Conservation (phyloP, 2,113 vertebrate genomes). For the Malaclemys terrapin region DNA sequence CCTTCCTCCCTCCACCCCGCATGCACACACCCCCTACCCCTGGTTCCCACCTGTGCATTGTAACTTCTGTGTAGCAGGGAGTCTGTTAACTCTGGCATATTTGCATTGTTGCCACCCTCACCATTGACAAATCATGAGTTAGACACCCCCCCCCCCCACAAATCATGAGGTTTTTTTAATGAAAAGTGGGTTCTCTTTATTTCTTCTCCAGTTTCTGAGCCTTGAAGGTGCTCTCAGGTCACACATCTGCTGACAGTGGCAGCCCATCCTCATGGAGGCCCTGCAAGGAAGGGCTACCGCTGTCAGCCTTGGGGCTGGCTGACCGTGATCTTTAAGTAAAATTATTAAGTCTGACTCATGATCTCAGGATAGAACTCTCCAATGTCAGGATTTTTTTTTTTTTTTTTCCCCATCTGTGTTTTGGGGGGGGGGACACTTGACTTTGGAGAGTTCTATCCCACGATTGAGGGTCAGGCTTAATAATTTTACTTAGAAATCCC, state of each 20-base stretch:
- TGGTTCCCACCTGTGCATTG: background rate
- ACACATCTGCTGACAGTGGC: background rate
- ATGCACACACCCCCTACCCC: no score
- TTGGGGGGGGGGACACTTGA: background rate
- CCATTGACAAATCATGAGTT: background rate
- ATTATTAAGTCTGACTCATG: background rate
- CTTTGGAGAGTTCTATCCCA: background rate
- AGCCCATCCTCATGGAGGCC: no score
- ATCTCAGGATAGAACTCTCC: background rate
- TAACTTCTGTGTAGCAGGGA: background rate
- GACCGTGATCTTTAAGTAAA: background rate
- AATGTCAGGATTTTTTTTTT: background rate
- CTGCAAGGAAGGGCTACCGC: background rate
- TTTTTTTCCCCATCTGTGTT: accelerated
- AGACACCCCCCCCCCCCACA: no score
- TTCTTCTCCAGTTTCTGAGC: no score
- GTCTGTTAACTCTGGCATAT: background rate
- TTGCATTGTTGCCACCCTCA: background rate
- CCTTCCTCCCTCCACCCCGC: background rate
- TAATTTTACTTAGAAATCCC: background rate
- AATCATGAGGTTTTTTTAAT: no score
- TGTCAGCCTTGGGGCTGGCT: background rate
- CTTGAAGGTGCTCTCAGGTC: background rate
- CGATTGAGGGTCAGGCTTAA: background rate
- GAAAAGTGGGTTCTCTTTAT: no score